These are phyloP conservation scores for Conus canariensis DNA, from an alignment of 2,888 invertebrate genomes.

Conservation along the genomic window DNA sequence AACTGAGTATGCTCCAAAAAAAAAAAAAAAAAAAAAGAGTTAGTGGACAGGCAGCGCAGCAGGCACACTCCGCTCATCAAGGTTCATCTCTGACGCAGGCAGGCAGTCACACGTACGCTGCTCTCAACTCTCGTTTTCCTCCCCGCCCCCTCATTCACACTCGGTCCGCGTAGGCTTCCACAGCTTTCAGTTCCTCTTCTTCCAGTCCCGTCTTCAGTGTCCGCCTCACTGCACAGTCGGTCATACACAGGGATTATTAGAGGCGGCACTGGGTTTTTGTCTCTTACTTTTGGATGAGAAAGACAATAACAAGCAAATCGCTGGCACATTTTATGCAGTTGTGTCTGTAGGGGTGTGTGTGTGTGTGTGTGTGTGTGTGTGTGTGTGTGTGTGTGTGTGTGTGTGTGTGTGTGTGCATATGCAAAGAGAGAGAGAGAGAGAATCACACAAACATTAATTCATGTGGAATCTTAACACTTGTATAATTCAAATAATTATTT, in stretches of 20 bases:
- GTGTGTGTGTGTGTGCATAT: no score
- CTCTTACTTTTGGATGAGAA: no score
- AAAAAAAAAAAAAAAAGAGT: not conserved
- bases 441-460: no score
- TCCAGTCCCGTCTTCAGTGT: constrained; percentile 89
- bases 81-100: not conserved
- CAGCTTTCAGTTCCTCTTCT: constrained; percentile 86
- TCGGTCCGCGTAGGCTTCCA: constrained; percentile 52
- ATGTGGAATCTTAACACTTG: no score
- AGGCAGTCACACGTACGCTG: constrained; percentile 1
- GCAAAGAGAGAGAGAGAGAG: no score
- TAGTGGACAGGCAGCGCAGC: not conserved
- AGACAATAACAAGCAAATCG: no score
- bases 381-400: no score
- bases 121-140: not conserved
- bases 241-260: not conserved
- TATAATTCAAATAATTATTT: no score
- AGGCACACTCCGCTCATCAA: not conserved
- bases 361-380: no score
- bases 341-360: no score
- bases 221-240: constrained; percentile 85
- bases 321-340: no score
- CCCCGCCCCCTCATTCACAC: constrained; percentile 35
- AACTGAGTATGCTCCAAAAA: not conserved
- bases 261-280: no score